Conservation (phyloP, 2,797 vertebrate species). For the Remorina albescens region DNA sequence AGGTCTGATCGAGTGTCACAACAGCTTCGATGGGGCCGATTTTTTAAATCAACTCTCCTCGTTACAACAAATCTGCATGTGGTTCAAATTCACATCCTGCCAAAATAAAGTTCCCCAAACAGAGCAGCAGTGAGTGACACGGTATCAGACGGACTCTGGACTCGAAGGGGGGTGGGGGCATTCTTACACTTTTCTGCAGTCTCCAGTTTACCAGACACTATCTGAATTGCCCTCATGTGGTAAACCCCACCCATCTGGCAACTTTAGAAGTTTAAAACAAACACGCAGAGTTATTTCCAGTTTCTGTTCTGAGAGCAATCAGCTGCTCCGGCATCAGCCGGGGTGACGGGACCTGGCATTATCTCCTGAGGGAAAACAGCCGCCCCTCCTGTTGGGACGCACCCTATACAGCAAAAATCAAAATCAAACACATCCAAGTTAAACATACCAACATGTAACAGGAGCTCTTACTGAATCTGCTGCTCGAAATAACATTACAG, state of each 20-base stretch:
- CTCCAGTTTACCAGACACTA: neutral
- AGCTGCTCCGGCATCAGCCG: constrained; percentile 35
- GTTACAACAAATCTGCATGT: constrained; percentile 13
- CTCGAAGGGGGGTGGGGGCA: too few species aligned
- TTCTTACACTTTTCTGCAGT: constrained; percentile 18
- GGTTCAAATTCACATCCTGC: constrained; percentile 31
- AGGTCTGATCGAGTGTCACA: constrained; percentile 14
- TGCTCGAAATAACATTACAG: constrained; percentile 37
- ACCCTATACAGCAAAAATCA: constrained; percentile 44
- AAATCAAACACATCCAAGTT: constrained; percentile 53
- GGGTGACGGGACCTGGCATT: constrained; percentile 46
- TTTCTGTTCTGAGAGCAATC: constrained; percentile 50
- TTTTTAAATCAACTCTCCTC: constrained; percentile 21
- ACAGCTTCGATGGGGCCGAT: neutral
- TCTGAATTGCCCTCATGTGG: constrained; percentile 30
- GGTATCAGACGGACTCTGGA: constrained; percentile 15
- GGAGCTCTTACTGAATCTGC: constrained; percentile 35
- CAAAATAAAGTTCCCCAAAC: constrained; percentile 38
- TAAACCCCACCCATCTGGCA: constrained; percentile 37
- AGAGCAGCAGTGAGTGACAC: constrained; percentile 11
- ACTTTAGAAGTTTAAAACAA: constrained; percentile 39
- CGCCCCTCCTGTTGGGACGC: constrained; percentile 27
- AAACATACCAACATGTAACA: constrained; percentile 43
- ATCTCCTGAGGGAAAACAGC: constrained; percentile 60
- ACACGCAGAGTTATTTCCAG: constrained; percentile 30